Evolutionary conservation across 2,797 vertebrate genomes (phyloP).

Genomic region (Micropoecilia bifurca): DNA sequence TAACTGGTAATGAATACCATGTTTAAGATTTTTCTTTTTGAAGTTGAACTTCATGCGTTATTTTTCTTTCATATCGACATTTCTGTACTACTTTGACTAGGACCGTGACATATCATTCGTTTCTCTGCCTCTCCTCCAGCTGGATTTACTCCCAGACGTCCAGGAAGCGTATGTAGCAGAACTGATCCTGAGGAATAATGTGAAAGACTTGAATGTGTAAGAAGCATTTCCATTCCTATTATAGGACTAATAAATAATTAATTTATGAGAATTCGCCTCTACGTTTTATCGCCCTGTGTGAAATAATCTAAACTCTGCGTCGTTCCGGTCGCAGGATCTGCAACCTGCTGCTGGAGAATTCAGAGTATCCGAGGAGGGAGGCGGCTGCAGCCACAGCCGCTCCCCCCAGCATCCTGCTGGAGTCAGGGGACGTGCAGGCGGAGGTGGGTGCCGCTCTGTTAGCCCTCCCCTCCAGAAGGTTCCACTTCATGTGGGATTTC

Average conservation of each 20-base stretch:
- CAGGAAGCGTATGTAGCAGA: slow-evolving; percentile 91
- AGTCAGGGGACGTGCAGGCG: slow-evolving; percentile 86
- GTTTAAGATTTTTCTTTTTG: background rate
- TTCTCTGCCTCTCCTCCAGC: slow-evolving; percentile 68
- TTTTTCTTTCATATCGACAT: background rate
- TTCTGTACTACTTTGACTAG: background rate
- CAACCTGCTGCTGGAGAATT: slow-evolving; percentile 95
- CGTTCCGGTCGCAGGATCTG: slow-evolving; percentile 87
- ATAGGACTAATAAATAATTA: background rate
- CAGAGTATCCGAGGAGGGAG: slow-evolving; percentile 90
- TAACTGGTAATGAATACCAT: background rate
- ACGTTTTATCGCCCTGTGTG: background rate
- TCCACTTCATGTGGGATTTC: background rate
- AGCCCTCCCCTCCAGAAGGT: background rate
- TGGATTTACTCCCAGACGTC: slow-evolving; percentile 94
- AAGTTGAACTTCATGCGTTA: background rate
- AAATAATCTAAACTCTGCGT: slow-evolving; percentile 11
- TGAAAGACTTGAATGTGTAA: slow-evolving; percentile 86
- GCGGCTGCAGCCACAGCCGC: slow-evolving; percentile 84
- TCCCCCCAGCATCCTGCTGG: slow-evolving; percentile 90
- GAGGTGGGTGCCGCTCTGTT: slow-evolving; percentile 80
- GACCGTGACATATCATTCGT: background rate
- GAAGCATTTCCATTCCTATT: slow-evolving; percentile 12
- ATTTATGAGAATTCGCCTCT: background rate
- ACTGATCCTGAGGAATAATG: slow-evolving; percentile 84